phyloP scores from a whole-genome alignment of 2,113 vertebrate species.

The Ceyx cyanopectus region DNA sequence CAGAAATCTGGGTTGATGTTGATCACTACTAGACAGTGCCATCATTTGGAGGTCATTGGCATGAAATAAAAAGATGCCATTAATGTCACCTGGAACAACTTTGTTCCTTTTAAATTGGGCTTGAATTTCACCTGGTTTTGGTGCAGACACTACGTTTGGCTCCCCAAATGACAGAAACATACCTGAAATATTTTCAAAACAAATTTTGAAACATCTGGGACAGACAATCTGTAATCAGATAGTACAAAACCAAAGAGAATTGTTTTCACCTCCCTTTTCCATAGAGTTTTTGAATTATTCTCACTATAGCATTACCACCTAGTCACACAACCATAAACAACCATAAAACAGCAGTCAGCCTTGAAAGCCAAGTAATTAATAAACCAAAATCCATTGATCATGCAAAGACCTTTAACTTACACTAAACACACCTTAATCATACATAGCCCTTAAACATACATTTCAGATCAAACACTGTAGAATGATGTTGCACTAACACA shows the following conservation, averaged over 20 bases:
- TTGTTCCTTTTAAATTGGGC: background rate
- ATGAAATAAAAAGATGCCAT: background rate
- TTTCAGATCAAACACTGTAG: background rate
- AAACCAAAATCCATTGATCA: background rate
- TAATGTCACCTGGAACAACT: background rate
- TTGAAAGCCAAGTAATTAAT: background rate
- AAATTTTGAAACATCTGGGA: background rate
- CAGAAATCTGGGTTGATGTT: background rate
- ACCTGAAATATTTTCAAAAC: background rate
- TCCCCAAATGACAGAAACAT: background rate
- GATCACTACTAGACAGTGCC: background rate
- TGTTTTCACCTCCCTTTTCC: background rate
- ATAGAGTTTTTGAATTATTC: background rate
- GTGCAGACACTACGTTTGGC: background rate
- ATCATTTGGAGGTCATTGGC: background rate
- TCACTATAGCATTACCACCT: background rate
- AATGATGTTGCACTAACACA: accelerated
- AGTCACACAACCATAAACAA: background rate
- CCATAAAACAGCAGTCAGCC: background rate
- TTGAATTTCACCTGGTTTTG: background rate
- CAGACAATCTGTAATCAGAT: background rate
- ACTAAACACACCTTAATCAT: background rate
- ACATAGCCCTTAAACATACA: background rate
- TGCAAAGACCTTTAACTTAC: background rate
- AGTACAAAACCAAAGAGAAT: background rate